phyloP scores from a whole-genome alignment of 1,140 invertebrate genomes.

The Apis florea region DNA sequence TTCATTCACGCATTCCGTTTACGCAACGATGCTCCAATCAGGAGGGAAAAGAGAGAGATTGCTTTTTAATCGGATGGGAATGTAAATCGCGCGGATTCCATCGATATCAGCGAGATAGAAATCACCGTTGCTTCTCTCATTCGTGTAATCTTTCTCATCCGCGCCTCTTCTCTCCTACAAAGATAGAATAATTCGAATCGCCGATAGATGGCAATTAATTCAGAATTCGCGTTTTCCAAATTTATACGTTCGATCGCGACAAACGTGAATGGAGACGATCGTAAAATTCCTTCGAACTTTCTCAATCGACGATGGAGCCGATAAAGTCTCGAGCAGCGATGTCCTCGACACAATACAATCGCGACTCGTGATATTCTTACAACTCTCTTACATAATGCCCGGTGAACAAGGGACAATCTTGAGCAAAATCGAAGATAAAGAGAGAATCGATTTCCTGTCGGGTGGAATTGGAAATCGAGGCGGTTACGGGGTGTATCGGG shows the following conservation, averaged over 20 bases:
- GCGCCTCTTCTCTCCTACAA: neutral
- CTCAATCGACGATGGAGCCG: neutral
- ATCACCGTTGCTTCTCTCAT: neutral
- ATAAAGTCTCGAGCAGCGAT: conserved; percentile 8
- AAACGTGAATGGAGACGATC: neutral
- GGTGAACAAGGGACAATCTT: conserved; percentile 38
- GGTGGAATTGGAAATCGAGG: conserved; percentile 51
- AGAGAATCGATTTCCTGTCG: conserved; percentile 42
- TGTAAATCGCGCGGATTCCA: conserved; percentile 47
- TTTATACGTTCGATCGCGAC: neutral
- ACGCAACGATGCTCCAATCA: neutral
- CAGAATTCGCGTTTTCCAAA: too few relatives aligned
- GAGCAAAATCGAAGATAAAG: conserved; percentile 43
- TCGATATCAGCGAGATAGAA: conserved; percentile 45
- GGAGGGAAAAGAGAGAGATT: conserved; percentile 28
- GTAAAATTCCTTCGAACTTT: too few relatives aligned
- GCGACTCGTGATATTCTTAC: conserved; percentile 21
- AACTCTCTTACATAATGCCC: conserved; percentile 7
- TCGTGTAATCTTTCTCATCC: conserved; percentile 18
- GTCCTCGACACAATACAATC: too few relatives aligned
- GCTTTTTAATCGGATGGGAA: conserved; percentile 57
- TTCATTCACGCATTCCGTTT: conserved; percentile 30
- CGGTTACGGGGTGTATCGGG: conserved; percentile 52
- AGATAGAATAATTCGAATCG: neutral
- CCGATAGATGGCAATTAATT: neutral